Evolutionary conservation across 2,113 vertebrate species (phyloP).

Genomic region (Hippolais icterina): DNA sequence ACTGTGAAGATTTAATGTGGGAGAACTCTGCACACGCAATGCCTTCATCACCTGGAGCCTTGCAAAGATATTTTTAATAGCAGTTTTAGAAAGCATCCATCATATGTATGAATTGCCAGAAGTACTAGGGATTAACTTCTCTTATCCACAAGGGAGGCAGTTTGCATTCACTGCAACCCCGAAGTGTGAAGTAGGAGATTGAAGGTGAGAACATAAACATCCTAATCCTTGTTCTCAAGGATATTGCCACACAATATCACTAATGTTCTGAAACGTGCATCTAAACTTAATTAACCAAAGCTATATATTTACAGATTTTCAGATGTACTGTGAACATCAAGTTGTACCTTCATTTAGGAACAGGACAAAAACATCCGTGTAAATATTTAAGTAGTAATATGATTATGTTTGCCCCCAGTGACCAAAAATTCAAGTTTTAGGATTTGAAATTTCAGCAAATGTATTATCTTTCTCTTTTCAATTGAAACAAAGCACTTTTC

Average conservation of each 20-base stretch:
- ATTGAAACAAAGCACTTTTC: background rate
- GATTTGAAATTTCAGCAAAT: background rate
- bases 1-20: background rate
- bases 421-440: background rate
- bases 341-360: background rate
- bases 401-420: background rate
- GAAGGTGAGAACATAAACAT: constrained; percentile 5
- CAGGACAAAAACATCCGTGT: background rate
- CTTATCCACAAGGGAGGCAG: background rate
- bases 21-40: background rate
- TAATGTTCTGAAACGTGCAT: background rate
- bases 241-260: background rate
- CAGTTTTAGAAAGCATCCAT: background rate
- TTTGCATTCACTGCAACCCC: background rate
- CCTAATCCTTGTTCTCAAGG: background rate
- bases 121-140: background rate
- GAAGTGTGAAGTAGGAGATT: background rate
- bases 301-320: background rate
- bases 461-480: background rate
- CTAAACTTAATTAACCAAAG: background rate
- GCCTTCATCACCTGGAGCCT: background rate
- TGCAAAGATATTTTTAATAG: background rate
- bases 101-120: background rate
- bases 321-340: background rate
- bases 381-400: background rate